Conservation (phyloP, 1,140 invertebrate species). For the Uloborus diversus region DNA sequence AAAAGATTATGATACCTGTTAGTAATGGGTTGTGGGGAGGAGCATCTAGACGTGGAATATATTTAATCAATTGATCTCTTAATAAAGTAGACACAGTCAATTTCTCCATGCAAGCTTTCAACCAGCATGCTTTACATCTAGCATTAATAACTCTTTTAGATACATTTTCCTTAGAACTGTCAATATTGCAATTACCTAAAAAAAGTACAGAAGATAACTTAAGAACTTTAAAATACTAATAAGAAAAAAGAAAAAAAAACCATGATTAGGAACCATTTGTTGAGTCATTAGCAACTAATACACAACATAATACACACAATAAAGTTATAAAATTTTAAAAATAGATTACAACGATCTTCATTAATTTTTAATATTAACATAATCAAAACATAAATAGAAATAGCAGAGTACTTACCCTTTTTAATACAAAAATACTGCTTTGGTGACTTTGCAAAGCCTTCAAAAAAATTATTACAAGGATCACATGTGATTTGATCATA, state of each 20-base stretch:
- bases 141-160: slow-evolving; percentile 60
- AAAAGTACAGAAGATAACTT: neutral
- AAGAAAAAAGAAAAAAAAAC: neutral
- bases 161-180: slow-evolving; percentile 38
- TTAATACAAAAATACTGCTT: slow-evolving; percentile 58
- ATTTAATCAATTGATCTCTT: slow-evolving; percentile 59
- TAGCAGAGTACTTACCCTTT: slow-evolving; percentile 51
- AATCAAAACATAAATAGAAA: neutral
- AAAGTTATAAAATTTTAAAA: neutral
- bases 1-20: slow-evolving; percentile 6
- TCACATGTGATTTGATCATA: slow-evolving; percentile 86
- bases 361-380: neutral
- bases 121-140: slow-evolving; percentile 83
- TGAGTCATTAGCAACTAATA: neutral
- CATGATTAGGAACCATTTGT: neutral
- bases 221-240: neutral
- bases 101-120: slow-evolving; percentile 81
- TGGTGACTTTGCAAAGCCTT: slow-evolving; percentile 62
- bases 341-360: neutral
- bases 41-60: slow-evolving; percentile 64
- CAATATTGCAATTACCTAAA: slow-evolving; percentile 49
- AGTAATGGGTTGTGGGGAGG: slow-evolving; percentile 50
- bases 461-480: slow-evolving; percentile 85
- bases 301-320: neutral
- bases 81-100: slow-evolving; percentile 73